A percentile compares a stretch with the other conserved stretches of the same genome.
Evolutionary conservation across 2,797 vertebrate genomes (phyloP).

Genomic region (Poecilia picta): DNA sequence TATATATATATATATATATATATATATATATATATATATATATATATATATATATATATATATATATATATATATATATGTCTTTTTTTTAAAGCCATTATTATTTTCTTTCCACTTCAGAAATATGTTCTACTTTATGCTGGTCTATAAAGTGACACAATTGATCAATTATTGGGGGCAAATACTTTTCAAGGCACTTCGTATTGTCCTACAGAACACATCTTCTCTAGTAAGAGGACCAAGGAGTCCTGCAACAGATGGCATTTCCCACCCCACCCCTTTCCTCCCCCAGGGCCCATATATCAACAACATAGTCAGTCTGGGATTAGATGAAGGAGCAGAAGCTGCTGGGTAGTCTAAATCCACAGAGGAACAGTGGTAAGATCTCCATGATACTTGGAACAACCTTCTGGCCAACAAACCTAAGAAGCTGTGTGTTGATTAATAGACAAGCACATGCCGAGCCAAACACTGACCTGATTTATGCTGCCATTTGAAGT

Average conservation of each 20-base stretch:
- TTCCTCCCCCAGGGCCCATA: constrained; percentile 21
- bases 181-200: background rate
- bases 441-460: background rate
- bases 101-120: background rate
- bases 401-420: constrained; percentile 7
- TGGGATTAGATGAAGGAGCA: constrained; percentile 44
- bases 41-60: no score
- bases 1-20: no score
- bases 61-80: no score
- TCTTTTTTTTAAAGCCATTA: background rate
- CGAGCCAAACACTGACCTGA: background rate
- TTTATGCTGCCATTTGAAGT: background rate
- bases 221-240: constrained; percentile 27
- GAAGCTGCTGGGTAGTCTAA: constrained; percentile 30
- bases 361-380: constrained; percentile 17
- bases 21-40: no score
- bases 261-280: constrained; percentile 11
- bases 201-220: background rate
- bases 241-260: constrained; percentile 47
- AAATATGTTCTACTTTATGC: background rate
- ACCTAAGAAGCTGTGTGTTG: background rate
- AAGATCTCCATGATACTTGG: background rate
- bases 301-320: constrained; percentile 40
- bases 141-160: background rate
- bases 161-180: background rate